These are phyloP conservation scores for Elaeidobius kamerunicus DNA, from an alignment of 2,888 invertebrate genomes.

Conservation along the genomic window DNA sequence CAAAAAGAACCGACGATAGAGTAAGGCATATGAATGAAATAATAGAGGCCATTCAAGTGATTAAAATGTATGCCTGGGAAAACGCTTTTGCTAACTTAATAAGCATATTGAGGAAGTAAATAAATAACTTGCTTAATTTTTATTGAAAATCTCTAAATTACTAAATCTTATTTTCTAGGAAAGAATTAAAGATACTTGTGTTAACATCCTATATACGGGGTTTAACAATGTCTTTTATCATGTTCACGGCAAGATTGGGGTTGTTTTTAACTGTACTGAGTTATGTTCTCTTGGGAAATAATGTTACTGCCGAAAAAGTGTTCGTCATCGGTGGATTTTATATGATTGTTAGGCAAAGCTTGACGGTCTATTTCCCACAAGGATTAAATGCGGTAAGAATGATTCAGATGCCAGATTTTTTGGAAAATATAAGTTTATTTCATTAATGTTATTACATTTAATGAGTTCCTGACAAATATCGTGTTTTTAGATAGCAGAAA, in stretches of 20 bases:
- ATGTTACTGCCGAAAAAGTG: constrained; percentile 49
- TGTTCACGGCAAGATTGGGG: constrained; percentile 70
- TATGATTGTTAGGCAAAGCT: constrained; percentile 59
- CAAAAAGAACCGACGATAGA: constrained; percentile 75
- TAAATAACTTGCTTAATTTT: no score
- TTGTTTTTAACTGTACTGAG: constrained; percentile 64
- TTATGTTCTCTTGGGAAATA: constrained; percentile 52
- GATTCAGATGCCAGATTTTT: background rate
- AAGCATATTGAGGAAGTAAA: constrained; percentile 57
- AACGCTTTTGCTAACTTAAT: constrained; percentile 69
- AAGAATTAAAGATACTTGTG: constrained; percentile 57
- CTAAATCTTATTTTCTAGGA: constrained; percentile 36
- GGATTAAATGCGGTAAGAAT: constrained; percentile 53
- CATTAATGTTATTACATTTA: background rate
- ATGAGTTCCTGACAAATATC: no score
- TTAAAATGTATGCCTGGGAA: constrained; percentile 96
- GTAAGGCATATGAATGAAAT: constrained; percentile 87
- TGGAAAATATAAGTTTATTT: background rate
- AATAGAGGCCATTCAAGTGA: constrained; percentile 82
- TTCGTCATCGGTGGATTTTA: constrained; percentile 61
- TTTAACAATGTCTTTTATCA: constrained; percentile 64
- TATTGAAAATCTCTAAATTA: no score
- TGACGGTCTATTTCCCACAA: constrained; percentile 61
- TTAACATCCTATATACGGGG: constrained; percentile 63
- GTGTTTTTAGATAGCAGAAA: constrained; percentile 54